Conservation (phyloP, 2,888 invertebrate genomes). For the Leptogaster cylindrica region DNA sequence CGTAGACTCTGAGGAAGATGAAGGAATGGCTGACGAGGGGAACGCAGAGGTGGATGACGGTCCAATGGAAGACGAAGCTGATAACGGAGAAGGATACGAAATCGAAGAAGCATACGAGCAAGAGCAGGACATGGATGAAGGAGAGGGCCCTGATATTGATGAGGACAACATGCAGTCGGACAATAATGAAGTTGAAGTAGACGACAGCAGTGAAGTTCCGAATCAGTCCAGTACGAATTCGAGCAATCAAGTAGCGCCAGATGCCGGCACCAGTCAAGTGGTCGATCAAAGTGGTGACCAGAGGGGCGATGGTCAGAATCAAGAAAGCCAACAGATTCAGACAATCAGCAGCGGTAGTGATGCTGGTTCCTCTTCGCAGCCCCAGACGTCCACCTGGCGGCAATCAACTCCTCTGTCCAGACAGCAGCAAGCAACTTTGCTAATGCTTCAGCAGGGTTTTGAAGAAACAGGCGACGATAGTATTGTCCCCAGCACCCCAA, state of each 20-base stretch:
- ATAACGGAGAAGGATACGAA: conserved; percentile 67
- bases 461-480: conserved; percentile 66
- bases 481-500: conserved; percentile 90
- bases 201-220: conserved; percentile 70
- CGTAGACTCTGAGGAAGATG: conserved; percentile 80
- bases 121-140: conserved; percentile 66
- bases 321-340: conserved; percentile 68
- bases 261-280: conserved; percentile 52
- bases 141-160: conserved; percentile 63
- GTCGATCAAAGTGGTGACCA: conserved; percentile 53
- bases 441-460: conserved; percentile 53
- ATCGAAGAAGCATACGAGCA: conserved; percentile 63
- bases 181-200: conserved; percentile 70
- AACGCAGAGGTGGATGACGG: conserved; percentile 66
- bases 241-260: conserved; percentile 63
- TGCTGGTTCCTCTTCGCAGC: conserved; percentile 54
- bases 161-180: conserved; percentile 66
- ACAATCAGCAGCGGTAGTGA: conserved; percentile 80
- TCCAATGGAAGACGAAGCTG: conserved; percentile 63
- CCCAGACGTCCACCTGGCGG: conserved; percentile 51
- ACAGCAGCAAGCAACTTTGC: conserved; percentile 55
- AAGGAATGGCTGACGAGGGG: conserved; percentile 64
- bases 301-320: conserved; percentile 52
- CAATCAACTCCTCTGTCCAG: conserved; percentile 56
- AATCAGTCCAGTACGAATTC: conserved; percentile 65